Evolutionary conservation across 2,888 invertebrate species (phyloP).

Genomic region (Drosophila macrospina): DNA sequence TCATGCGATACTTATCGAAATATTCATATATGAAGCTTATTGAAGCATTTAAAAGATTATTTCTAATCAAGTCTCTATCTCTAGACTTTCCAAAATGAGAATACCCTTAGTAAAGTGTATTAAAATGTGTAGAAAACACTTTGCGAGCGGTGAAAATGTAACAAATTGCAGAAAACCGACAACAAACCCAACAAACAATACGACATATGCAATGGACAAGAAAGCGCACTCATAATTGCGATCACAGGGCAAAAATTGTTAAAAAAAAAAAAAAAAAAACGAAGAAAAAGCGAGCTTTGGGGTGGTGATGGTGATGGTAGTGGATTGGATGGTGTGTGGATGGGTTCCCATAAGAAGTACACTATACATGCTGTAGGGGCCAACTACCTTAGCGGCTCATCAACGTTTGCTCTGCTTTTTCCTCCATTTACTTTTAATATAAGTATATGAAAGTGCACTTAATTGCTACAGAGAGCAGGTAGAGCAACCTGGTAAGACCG

Average conservation of each 20-base stretch:
- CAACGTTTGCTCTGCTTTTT: constrained; percentile 50
- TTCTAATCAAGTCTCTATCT: neutral
- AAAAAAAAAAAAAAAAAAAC: too few species aligned
- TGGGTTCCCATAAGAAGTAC: constrained; percentile 13
- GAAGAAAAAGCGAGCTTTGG: too few species aligned
- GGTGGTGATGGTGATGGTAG: neutral
- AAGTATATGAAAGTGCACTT: constrained; percentile 58
- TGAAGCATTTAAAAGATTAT: neutral
- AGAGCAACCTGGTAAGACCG: constrained; percentile 11
- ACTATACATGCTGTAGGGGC: neutral
- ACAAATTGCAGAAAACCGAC: constrained; percentile 23
- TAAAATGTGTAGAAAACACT: constrained; percentile 25
- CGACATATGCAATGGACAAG: constrained; percentile 38
- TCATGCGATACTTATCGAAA: neutral
- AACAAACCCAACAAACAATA: neutral
- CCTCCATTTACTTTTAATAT: constrained; percentile 14
- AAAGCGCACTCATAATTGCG: constrained; percentile 52
- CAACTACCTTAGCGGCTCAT: constrained; percentile 50
- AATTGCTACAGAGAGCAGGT: constrained; percentile 38
- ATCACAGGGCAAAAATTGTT: constrained; percentile 35
- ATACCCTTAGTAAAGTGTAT: neutral
- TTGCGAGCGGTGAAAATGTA: constrained; percentile 39
- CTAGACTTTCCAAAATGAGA: neutral
- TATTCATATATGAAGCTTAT: neutral
- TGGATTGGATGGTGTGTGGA: neutral